Base-by-base conservation (phyloP, 2,113 vertebrate species). In the Rafetus swinhoei region DNA sequence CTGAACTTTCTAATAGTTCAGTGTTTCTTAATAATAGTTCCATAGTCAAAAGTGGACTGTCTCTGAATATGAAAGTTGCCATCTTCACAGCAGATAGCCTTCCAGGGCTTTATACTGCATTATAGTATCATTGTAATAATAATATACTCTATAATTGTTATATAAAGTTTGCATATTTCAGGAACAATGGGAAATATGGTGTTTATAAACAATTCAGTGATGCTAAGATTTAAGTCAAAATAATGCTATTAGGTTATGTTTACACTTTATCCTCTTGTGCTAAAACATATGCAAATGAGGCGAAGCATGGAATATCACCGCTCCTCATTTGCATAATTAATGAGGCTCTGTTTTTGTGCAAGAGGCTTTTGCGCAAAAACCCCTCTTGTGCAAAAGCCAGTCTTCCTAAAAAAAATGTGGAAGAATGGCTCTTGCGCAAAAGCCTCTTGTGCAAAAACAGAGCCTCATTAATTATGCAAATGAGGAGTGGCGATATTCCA, bases 141-240 rank as follows among this genome's bases (percentile, higher is more conserved):
- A 53, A 7, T 22, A 45, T 55, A n/a, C 2, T 81, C 3, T 76
- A 7, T 57, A 86, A 16, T 50, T 53, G 81, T 95, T 94, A 93
- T 54, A 54, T 77, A 95, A 91, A 65, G 55, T 92, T 88, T 93
- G 90, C 94, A 95, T 84, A 89, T 90, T 93, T 97, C 5, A 0
- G 89, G 85, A 97, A 95, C 88, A 91, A 86, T n/a, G 82, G 80
- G 88, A 88, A 84, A 95, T 94, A 95, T 13, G 56, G 82, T 93
- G 87, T 97, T 97, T 97, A 92, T 92, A 90, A 96, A 95, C 85
- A 84, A 89, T 92, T 97, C 88, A 84, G 76, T 81, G 90, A 96
- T 95, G 89, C 93, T 95, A 93, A 87, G 93, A 69, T 90, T 95
- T 96, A 96, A 97, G 83, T 54, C 65, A 92, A 77, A 92, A 57